Conservation (phyloP, 1,140 invertebrate genomes). For the Manduca sexta region DNA sequence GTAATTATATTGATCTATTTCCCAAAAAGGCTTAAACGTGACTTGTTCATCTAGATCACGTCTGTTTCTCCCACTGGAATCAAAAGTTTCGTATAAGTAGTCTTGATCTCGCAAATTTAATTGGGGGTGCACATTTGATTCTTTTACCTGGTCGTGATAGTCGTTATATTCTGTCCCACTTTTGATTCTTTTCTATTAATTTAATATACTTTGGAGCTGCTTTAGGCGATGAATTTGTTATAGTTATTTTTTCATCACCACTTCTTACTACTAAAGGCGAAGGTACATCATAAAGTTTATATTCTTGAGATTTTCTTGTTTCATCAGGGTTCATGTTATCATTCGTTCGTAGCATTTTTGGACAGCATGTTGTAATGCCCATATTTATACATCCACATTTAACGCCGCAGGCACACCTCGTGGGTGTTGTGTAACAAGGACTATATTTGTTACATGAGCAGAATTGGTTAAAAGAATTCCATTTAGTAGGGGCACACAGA, state of each 20-base stretch:
- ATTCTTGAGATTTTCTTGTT: conserved; percentile 9
- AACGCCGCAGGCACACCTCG: conserved; percentile 17
- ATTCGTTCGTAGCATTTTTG: conserved; percentile 4
- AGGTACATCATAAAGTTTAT: conserved; percentile 21
- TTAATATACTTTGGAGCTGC: conserved; percentile 1
- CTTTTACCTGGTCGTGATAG: conserved; percentile 34
- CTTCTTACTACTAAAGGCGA: conserved; percentile 19
- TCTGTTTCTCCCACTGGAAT: conserved; percentile 34
- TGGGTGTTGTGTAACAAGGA: conserved; percentile 7
- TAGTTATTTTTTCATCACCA: conserved; percentile 9
- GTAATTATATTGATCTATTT: conserved; percentile 34
- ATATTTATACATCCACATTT: conserved; percentile 32
- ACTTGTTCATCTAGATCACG: conserved; percentile 24
- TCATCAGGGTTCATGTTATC: conserved; percentile 7
- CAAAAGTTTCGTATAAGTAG: conserved; percentile 16
- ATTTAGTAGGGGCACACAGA: background rate
- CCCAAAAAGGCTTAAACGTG: conserved; percentile 50
- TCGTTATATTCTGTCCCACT: conserved; percentile 11
- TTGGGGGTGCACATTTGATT: conserved; percentile 5
- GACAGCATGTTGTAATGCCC: conserved; percentile 8
- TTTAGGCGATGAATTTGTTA: conserved; percentile 7
- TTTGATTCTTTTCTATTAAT: conserved; percentile 7
- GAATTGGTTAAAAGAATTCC: background rate
- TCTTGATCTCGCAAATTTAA: conserved; percentile 4
- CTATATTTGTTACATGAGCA: conserved; percentile 29